These are phyloP conservation scores for Heliconius ethilla DNA, from an alignment of 2,888 invertebrate species.

Conservation along the genomic window DNA sequence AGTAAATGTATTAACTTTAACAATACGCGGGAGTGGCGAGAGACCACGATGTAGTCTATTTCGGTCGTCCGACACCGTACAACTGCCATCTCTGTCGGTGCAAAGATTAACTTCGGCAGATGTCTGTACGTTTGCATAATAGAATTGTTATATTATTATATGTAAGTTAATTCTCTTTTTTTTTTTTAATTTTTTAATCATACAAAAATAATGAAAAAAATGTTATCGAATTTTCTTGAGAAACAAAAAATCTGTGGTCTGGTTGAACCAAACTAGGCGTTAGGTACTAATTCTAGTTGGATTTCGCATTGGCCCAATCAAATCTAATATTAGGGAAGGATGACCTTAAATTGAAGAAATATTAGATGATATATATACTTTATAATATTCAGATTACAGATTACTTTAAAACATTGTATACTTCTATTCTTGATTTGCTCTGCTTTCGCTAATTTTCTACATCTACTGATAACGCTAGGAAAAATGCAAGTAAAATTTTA, in stretches of 20 bases:
- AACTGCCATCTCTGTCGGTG: slow-evolving; percentile 66
- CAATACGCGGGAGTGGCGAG: slow-evolving; percentile 66
- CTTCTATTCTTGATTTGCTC: neutral
- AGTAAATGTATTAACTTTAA: slow-evolving; percentile 44
- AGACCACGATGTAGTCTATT: slow-evolving; percentile 71
- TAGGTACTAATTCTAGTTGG: too few relatives aligned
- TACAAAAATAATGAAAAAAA: too few relatives aligned
- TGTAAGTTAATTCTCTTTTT: neutral
- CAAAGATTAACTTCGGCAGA: slow-evolving; percentile 61
- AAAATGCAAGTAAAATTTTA: neutral
- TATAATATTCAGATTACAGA: neutral
- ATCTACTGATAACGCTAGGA: neutral
- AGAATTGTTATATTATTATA: neutral
- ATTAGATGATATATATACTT: neutral
- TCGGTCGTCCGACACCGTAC: slow-evolving; percentile 58
- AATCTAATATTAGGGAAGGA: neutral
- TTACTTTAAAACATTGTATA: neutral
- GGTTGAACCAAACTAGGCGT: too few relatives aligned
- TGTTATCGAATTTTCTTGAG: too few relatives aligned
- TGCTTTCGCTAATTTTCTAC: neutral
- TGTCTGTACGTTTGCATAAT: neutral
- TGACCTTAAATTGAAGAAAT: neutral
- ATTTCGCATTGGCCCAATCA: neutral
- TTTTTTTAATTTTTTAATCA: neutral
- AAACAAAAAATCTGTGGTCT: too few relatives aligned